Percentiles rank a stretch among this genome's conserved stretches.
Conservation (phyloP, 2,888 invertebrate species). For the Andrena hattorfiana region DNA sequence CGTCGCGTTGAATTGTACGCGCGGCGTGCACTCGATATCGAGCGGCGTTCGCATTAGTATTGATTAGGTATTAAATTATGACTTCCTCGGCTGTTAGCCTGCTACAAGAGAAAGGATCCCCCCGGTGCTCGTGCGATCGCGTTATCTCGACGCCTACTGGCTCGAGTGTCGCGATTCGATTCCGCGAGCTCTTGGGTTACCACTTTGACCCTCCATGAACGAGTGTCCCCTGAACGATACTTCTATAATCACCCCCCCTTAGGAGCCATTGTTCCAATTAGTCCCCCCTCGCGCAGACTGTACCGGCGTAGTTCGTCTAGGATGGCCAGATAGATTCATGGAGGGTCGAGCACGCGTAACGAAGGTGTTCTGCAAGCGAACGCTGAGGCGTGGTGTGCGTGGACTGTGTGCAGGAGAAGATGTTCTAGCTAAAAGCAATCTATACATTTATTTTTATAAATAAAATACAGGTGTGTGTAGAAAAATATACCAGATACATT, state of each 20-base stretch:
- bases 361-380: constrained; percentile 14
- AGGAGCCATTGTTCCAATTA: not conserved
- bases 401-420: constrained; percentile 71
- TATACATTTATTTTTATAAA: constrained; percentile 84
- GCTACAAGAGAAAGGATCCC: not conserved
- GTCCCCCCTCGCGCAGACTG: not conserved
- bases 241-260: not conserved
- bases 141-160: not conserved
- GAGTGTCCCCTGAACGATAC: not conserved
- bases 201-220: constrained; percentile 27
- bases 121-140: not conserved
- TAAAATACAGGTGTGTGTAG: constrained; percentile 79
- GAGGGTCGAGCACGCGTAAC: constrained; percentile 22
- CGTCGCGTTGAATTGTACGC: not conserved
- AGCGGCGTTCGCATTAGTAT: constrained; percentile 31
- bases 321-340: not conserved
- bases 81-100: constrained; percentile 29
- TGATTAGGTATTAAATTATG: constrained; percentile 42
- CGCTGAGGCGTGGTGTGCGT: constrained; percentile 54
- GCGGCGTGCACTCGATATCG: not conserved
- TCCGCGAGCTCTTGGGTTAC: constrained; percentile 30
- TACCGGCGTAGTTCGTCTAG: not conserved
- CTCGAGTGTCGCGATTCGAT: constrained; percentile 22
- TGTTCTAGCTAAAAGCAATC: constrained; percentile 76
- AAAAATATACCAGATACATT: constrained; percentile 75